Percentiles rank a stretch among this genome's conserved stretches.
These are phyloP conservation scores for Morelia viridis DNA, from an alignment of 2,797 vertebrate genomes.

Conservation along the genomic window DNA sequence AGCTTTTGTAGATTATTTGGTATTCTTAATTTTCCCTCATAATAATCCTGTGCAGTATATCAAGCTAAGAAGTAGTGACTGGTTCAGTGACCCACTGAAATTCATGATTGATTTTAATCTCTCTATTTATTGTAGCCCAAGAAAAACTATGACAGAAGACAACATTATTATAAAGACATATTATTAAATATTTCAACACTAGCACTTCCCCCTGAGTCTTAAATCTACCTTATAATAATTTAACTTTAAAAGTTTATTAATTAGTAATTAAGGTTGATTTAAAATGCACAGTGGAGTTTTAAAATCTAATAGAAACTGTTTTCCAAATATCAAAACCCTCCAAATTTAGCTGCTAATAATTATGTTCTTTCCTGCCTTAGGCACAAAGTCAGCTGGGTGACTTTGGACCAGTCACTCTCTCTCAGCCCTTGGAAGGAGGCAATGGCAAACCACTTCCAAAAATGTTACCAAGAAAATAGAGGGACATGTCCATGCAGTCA, in stretches of 20 bases:
- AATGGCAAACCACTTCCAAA: not conserved
- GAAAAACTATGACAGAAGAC: not conserved
- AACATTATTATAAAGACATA: not conserved
- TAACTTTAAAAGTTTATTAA: not conserved
- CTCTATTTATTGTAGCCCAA: not conserved
- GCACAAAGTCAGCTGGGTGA: not conserved
- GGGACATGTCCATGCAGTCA: not conserved
- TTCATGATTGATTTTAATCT: not conserved
- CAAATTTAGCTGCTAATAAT: not conserved
- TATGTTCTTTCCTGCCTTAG: not conserved
- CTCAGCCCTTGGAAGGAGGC: not conserved
- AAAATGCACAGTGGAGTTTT: not conserved
- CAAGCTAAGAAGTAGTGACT: not conserved
- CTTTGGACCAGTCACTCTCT: not conserved
- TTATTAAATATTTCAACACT: not conserved
- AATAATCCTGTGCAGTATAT: not conserved
- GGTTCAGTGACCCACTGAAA: not conserved
- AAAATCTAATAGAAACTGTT: not conserved
- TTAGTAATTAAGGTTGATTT: not conserved
- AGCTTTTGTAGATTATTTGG: not conserved
- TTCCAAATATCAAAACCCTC: not conserved
- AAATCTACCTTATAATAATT: not conserved
- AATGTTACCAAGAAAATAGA: not conserved
- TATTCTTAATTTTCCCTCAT: not conserved
- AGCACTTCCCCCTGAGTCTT: not conserved